Base-by-base conservation (phyloP, 2,797 vertebrate genomes). In the Peromyscus aztecus region DNA sequence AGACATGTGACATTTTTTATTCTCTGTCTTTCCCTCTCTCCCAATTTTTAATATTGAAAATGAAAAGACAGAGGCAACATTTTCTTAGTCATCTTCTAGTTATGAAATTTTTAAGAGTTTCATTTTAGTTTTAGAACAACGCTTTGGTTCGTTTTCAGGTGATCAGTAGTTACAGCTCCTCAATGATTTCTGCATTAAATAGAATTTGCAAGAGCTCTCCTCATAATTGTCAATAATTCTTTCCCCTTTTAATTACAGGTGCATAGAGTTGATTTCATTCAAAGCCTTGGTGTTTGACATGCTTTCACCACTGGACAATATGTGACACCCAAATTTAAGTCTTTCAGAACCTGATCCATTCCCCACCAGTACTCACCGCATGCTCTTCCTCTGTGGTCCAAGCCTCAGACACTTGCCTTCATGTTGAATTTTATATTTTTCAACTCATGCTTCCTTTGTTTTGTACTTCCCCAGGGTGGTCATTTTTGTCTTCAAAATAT, bases 401-500 rank as follows among this genome's bases (percentile, higher is more conserved):
- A 6, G 24, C 3, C 1, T 29, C 13, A 91, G 0, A 6, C 4
- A 24, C 0, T 2, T 21, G 2, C 5, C 2, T 9, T 6, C 10
- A 55, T 67, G 8, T n/a, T 91, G 37, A 69, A 63, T 59, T 59
- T 37, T 73, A 23, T 88, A 46, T 63, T 67, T 85, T 78, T 46
- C 10, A 57, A 5, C 16, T 6, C 24, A 23, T 78, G 37, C 2
- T 46, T 31, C 34, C 40, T 24, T 49, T 67, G 27, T 3, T 86
- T 89, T 63, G 24, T 71, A 87, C 34, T 63, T 87, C 4, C 24
- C 2, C 1, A 21, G 31, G 55, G n/a, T 76, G 21, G 19, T 49
- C 6, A 40, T 29, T 63, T 37, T 86, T 92, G 63, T 19, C 12
- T 95, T 73, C 0, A 80, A 83, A 89, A 55, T 43, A 49, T n/a